Conservation (phyloP, 2,888 invertebrate species). For the Gymnoscelis rufifasciata region DNA sequence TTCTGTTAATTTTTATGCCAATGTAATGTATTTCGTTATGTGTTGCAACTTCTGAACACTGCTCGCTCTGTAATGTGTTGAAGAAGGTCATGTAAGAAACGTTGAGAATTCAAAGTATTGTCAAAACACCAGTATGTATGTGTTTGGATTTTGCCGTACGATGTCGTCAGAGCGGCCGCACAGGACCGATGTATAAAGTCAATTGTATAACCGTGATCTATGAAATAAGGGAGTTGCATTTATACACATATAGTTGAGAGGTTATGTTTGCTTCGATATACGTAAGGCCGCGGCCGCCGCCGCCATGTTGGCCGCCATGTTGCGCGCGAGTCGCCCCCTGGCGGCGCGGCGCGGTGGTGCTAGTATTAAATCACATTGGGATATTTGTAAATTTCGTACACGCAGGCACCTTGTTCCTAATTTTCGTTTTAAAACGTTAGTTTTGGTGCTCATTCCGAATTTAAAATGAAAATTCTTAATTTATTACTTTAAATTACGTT, state of each 20-base stretch:
- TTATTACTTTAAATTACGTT: constrained; percentile 33
- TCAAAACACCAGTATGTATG: not conserved
- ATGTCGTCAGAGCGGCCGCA: constrained; percentile 8
- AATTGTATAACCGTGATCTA: constrained; percentile 19
- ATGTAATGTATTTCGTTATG: constrained; percentile 21
- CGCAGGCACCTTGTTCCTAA: constrained; percentile 54
- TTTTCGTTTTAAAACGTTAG: constrained; percentile 35
- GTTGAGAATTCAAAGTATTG: too few relatives aligned
- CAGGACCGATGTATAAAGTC: constrained; percentile 13
- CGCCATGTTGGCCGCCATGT: not conserved
- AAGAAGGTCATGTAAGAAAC: too few relatives aligned
- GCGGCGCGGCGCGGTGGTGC: constrained; percentile 44
- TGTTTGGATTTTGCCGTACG: not conserved
- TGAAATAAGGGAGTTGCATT: constrained; percentile 38
- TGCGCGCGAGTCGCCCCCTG: not conserved
- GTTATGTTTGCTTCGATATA: constrained; percentile 37
- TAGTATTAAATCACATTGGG: constrained; percentile 40
- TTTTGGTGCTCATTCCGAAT: constrained; percentile 58
- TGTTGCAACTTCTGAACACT: not conserved
- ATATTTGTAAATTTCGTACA: constrained; percentile 28
- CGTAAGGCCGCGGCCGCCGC: constrained; percentile 32
- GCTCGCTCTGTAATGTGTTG: too few relatives aligned
- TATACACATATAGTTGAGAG: constrained; percentile 37
- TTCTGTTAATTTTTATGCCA: constrained; percentile 30
- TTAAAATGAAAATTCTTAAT: constrained; percentile 32